Base-by-base conservation (phyloP, 2,888 invertebrate species). In the Plebejus anna region DNA sequence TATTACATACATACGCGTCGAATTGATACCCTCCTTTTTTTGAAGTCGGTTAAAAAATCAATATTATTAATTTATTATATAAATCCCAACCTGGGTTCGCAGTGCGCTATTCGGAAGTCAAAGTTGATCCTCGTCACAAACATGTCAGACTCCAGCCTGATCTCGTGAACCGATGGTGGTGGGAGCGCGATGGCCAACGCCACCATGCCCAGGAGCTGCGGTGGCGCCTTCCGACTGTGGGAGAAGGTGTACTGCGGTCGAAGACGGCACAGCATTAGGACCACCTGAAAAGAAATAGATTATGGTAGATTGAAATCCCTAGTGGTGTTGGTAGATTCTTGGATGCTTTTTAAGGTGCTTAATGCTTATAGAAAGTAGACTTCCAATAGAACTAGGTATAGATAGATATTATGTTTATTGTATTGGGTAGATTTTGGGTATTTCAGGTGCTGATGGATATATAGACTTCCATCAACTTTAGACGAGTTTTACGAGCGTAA, bases 161-260 rank as follows among this genome's bases (percentile, higher is more conserved):
- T 98, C 94, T 99, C 99, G 88, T 99, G 98, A 81, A 99, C 98
- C 80, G 98, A 98, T 13, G 99, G 99, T 13, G 99, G 99, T 72
- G 99, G 99, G 81, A 99, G 94, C 11, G 99, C 99, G 82, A 99
- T 98, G 81, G 99, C 99, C 83, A 99, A 88, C 4, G 98, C 99
- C 78, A 99, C 98, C 97, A 99, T 97, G 38, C 99, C 99, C 82
- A 99, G 92, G 51, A 98, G 94, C 7, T 97, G 97, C 16, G 98
- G 97, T 76, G 97, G 96, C 0, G 97, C 95, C 91, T 98, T 98
- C 84, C 98, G 95, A 81, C 97, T 96, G 91, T 98, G 97, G 13
- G 98, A 97, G 93, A 98, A 98, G 78, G 97, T 97, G 90, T 98
- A 97, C 91, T 99, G 98, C 28, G 98, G 98, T 87, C 99, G 96